phyloP scores from a whole-genome alignment of 2,797 vertebrate genomes.

The Mus spretus region DNA sequence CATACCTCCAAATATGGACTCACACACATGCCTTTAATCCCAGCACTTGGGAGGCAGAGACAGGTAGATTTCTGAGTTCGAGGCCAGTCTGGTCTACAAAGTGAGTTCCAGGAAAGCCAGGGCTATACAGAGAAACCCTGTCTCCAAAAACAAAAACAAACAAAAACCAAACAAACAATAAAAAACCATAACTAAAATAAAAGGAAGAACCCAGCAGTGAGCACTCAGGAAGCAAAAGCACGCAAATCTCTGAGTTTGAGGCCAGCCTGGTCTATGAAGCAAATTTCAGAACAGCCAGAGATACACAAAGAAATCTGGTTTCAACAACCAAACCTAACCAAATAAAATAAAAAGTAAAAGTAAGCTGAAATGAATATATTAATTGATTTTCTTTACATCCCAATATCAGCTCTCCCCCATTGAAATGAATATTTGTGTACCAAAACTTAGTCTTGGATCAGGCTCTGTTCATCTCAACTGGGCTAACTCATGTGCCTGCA shows the following conservation, averaged over 20 bases:
- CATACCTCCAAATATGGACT: not conserved
- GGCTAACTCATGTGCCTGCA: constrained; percentile 15
- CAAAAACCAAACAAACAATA: no score
- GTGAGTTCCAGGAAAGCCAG: not conserved
- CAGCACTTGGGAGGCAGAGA: not conserved
- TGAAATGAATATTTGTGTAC: constrained; percentile 54
- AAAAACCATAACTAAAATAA: no score
- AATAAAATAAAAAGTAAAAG: not conserved
- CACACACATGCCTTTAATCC: not conserved
- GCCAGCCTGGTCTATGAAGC: no score
- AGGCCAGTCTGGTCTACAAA: not conserved
- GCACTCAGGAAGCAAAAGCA: no score
- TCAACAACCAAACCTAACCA: not conserved
- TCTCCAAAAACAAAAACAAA: no score
- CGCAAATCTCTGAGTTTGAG: no score
- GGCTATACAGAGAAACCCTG: not conserved
- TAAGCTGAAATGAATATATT: constrained; percentile 16
- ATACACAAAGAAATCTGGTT: not conserved
- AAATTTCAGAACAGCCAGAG: no score
- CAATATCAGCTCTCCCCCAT: no score
- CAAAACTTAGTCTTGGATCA: constrained; percentile 26
- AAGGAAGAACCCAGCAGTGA: no score
- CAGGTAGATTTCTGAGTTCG: not conserved
- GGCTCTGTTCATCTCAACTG: constrained; percentile 27
- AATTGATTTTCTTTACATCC: no score